These are phyloP conservation scores for Plectropomus leopardus DNA, from an alignment of 2,113 vertebrate genomes.

Conservation along the genomic window DNA sequence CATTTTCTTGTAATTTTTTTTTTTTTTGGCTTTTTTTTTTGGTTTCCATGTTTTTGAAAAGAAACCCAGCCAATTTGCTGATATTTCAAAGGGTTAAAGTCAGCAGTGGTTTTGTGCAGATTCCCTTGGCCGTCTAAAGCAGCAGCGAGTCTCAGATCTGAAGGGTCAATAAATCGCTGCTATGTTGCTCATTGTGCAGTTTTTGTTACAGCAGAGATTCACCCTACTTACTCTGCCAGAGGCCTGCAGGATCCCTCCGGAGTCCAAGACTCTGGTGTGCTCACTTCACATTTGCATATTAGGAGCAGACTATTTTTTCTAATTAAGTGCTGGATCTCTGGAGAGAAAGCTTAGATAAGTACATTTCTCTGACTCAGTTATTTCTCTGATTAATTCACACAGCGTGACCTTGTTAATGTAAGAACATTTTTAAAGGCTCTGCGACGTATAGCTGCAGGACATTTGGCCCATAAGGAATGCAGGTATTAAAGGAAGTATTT, in stretches of 20 bases:
- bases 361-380: constrained; percentile 25
- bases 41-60: too few species aligned
- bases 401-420: constrained; percentile 11
- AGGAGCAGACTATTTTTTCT: constrained; percentile 26
- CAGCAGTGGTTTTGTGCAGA: not conserved
- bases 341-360: constrained; percentile 30
- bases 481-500: not conserved
- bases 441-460: not conserved
- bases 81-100: too few species aligned
- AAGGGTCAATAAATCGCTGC: constrained; percentile 45
- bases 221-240: constrained; percentile 9
- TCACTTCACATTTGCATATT: constrained; percentile 28
- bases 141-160: constrained; percentile 16
- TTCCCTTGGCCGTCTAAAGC: constrained; percentile 12
- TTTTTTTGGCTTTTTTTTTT: too few species aligned
- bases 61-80: too few species aligned
- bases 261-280: constrained; percentile 16
- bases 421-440: not conserved
- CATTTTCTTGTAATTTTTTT: too few species aligned
- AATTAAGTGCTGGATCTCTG: constrained; percentile 49
- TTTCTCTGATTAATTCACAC: constrained; percentile 18
- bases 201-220: constrained; percentile 36
- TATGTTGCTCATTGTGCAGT: constrained; percentile 38
- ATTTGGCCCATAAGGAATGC: not conserved
- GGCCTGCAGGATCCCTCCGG: constrained; percentile 4